Conservation (phyloP, 2,888 invertebrate species). For the Stenurella melanura region DNA sequence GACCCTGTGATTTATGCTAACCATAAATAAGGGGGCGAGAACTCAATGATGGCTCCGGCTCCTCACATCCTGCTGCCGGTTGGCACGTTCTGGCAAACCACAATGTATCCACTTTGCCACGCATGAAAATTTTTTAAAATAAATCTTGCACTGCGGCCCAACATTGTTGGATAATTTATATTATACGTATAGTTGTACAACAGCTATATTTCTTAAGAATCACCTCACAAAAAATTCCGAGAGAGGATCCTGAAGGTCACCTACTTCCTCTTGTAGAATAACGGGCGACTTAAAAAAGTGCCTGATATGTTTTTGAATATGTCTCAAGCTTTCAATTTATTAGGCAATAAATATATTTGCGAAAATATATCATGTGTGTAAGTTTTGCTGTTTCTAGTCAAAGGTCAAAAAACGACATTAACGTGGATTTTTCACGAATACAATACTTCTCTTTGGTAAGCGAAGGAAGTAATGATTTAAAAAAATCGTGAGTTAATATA, state of each 20-base stretch:
- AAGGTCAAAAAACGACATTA: no score
- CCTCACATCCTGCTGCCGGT: constrained; percentile 50
- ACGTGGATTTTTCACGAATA: no score
- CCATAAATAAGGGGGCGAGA: constrained; percentile 67
- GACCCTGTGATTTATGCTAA: constrained; percentile 64
- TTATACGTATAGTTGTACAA: constrained; percentile 17
- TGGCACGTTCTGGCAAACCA: constrained; percentile 29
- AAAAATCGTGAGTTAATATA: no score
- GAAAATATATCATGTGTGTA: background rate
- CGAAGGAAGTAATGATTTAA: no score
- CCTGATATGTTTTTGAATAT: background rate
- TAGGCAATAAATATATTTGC: background rate
- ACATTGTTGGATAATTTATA: constrained; percentile 14
- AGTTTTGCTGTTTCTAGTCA: background rate
- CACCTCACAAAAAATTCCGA: background rate
- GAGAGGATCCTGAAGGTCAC: constrained; percentile 8
- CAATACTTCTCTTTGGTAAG: no score
- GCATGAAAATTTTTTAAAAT: constrained; percentile 36
- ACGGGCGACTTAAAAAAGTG: constrained; percentile 3
- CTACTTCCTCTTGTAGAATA: constrained; percentile 10
- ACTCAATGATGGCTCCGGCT: constrained; percentile 64
- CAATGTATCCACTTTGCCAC: constrained; percentile 27
- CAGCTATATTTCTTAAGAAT: constrained; percentile 8
- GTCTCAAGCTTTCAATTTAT: background rate
- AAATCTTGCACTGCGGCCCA: constrained; percentile 24